A percentile compares a stretch with the other conserved stretches of the same genome.
phyloP scores from a whole-genome alignment of 2,113 vertebrate species.

The Mustelus asterias region DNA sequence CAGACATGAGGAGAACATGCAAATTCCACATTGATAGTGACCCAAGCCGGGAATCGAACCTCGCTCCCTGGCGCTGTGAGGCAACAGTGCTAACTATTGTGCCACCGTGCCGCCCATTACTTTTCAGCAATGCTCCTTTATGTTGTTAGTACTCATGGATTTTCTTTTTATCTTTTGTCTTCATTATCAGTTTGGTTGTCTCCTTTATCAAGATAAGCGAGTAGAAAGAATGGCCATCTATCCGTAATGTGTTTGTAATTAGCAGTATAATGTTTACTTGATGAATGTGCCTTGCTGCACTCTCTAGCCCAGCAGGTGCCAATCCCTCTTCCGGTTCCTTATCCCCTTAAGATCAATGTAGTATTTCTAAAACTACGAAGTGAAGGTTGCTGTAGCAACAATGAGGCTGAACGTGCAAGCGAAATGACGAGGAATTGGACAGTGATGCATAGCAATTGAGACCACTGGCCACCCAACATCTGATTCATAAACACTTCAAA shows the following conservation, averaged over 20 bases:
- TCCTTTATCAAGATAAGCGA: neutral
- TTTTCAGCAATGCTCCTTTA: neutral
- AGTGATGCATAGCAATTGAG: neutral
- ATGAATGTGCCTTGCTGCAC: neutral
- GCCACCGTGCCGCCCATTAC: no score
- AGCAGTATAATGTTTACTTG: neutral
- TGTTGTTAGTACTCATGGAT: neutral
- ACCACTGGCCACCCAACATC: neutral
- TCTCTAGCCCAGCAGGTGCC: neutral
- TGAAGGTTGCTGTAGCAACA: neutral
- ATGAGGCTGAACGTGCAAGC: neutral
- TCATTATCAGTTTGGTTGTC: neutral
- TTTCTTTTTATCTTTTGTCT: neutral
- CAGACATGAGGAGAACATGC: no score
- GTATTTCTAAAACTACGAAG: neutral
- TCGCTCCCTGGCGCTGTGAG: no score
- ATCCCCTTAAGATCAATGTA: neutral
- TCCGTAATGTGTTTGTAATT: neutral
- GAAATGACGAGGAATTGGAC: neutral
- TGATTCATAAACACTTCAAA: constrained; percentile 22
- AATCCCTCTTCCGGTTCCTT: neutral
- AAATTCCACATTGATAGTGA: no score
- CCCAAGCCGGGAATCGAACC: no score
- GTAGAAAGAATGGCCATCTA: neutral
- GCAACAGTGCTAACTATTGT: no score